Conservation (phyloP, 2,113 vertebrate species). For the Bathybates hornii region DNA sequence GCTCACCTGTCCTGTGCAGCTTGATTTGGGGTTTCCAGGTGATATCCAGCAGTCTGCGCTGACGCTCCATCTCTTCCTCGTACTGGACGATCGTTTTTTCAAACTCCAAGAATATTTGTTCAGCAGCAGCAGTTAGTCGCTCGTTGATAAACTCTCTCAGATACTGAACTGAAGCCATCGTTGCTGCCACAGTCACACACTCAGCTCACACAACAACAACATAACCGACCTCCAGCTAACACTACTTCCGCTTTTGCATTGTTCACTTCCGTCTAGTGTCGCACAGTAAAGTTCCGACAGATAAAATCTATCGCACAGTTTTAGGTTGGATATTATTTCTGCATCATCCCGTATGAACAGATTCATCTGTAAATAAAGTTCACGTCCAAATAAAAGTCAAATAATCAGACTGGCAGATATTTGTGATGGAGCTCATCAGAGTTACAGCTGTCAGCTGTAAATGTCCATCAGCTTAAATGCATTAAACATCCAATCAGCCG, state of each 20-base stretch:
- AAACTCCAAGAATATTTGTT: no score
- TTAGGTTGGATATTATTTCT: neutral
- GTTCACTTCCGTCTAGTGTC: neutral
- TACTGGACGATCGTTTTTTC: neutral
- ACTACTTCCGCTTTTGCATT: neutral
- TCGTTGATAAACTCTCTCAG: no score
- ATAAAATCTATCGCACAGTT: neutral
- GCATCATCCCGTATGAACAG: neutral
- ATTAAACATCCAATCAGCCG: neutral
- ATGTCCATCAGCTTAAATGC: neutral
- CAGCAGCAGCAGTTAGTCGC: no score
- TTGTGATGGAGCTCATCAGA: neutral
- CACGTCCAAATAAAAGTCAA: fast-evolving
- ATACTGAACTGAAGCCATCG: no score
- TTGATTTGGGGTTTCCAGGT: no score
- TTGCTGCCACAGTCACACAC: no score
- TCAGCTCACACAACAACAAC: no score
- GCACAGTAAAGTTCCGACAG: neutral
- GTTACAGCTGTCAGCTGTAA: neutral
- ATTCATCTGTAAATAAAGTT: neutral
- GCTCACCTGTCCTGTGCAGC: neutral
- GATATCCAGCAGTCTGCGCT: no score
- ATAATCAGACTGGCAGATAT: no score
- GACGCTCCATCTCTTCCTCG: neutral
- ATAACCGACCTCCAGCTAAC: neutral